These are phyloP conservation scores for Chloropsis hardwickii DNA, from an alignment of 2,113 vertebrate genomes.

Conservation along the genomic window DNA sequence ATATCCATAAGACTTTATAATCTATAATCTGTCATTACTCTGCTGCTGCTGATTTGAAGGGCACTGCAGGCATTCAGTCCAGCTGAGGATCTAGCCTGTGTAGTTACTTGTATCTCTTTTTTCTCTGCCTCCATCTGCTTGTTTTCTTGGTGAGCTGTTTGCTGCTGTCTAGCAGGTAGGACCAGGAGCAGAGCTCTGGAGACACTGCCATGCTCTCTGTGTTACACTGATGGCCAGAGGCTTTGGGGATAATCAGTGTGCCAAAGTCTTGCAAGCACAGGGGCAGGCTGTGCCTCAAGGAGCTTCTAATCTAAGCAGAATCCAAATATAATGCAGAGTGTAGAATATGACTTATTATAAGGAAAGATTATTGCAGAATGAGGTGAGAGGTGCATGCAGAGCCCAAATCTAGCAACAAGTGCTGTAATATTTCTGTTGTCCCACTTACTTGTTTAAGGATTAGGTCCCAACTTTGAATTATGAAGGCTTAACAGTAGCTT, in stretches of 20 bases:
- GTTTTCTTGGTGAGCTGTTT: background rate
- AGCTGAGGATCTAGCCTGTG: background rate
- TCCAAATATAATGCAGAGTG: background rate
- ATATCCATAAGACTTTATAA: background rate
- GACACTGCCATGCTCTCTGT: background rate
- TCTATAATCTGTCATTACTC: background rate
- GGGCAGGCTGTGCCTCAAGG: background rate
- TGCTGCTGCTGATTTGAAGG: background rate
- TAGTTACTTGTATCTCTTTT: background rate
- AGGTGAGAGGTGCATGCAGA: background rate
- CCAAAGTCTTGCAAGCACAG: background rate
- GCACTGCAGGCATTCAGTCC: background rate
- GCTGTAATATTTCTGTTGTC: background rate
- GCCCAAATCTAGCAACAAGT: background rate
- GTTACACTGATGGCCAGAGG: background rate
- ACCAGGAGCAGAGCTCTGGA: background rate
- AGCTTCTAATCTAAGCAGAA: background rate
- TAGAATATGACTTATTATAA: background rate
- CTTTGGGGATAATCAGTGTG: background rate
- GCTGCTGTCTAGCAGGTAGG: background rate
- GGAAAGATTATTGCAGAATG: background rate
- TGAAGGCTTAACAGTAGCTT: background rate
- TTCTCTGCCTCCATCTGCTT: background rate
- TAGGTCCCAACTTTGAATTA: background rate
- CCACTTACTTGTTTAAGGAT: background rate